phyloP scores from a whole-genome alignment of 2,888 invertebrate species.

The Caenorhabditis sulstoni region DNA sequence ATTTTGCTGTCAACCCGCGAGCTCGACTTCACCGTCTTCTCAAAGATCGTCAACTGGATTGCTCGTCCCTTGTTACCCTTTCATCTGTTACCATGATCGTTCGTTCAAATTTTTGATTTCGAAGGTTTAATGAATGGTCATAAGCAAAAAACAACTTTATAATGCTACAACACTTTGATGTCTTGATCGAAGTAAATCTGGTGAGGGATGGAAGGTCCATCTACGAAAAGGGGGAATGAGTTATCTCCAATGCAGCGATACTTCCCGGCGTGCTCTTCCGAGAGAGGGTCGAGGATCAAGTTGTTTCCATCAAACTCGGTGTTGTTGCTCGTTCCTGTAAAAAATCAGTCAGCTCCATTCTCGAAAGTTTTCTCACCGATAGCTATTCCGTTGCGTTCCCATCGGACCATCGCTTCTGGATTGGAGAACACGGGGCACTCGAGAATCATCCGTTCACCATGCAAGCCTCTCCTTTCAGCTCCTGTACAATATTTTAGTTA shows the following conservation, averaged over 20 bases:
- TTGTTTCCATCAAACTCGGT: conserved; percentile 57
- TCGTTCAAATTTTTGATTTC: conserved; percentile 54
- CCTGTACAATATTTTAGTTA: conserved; percentile 21
- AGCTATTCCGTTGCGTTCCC: conserved; percentile 64
- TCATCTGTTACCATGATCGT: conserved; percentile 57
- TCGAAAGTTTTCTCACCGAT: conserved; percentile 41
- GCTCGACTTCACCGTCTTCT: conserved; percentile 33
- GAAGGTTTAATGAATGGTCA: conserved; percentile 45
- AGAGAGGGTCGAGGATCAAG: conserved; percentile 43
- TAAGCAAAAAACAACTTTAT: conserved; percentile 28
- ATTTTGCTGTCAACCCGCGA: conserved; percentile 45
- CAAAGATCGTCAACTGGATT: conserved; percentile 47
- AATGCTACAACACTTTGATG: conserved; percentile 53
- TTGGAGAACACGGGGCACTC: conserved; percentile 60
- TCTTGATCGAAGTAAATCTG: conserved; percentile 57
- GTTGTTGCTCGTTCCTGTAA: not conserved
- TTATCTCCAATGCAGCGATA: conserved; percentile 67
- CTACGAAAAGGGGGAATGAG: conserved; percentile 66
- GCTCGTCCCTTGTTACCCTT: conserved; percentile 48
- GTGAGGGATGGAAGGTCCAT: conserved; percentile 63
- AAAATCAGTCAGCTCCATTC: not conserved
- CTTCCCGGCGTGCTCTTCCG: conserved; percentile 49
- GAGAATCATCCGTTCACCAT: conserved; percentile 55
- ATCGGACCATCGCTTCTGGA: conserved; percentile 64
- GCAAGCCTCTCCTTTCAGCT: conserved; percentile 44